A percentile compares a stretch with the other conserved stretches of the same genome.
These are phyloP conservation scores for Drosophila parvula DNA, from an alignment of 1,140 invertebrate species.

Conservation along the genomic window DNA sequence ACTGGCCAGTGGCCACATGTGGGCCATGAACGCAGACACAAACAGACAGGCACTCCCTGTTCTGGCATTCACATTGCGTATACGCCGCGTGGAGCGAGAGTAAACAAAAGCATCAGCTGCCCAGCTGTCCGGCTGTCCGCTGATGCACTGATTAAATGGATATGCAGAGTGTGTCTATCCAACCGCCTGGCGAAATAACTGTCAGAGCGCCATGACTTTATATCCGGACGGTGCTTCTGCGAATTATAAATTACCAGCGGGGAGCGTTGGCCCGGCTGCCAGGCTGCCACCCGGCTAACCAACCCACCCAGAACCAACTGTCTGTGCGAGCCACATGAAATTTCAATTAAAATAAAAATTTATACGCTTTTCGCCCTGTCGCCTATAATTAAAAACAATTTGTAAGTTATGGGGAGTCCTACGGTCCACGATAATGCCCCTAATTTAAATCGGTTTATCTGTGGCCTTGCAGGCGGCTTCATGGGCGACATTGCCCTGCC, in stretches of 20 bases:
- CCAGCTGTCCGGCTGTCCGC: conserved; percentile 21
- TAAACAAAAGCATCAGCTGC: conserved; percentile 55
- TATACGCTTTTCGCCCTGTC: conserved; percentile 52
- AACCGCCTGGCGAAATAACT: conserved; percentile 49
- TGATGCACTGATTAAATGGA: conserved; percentile 76
- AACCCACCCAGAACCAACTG: conserved; percentile 1
- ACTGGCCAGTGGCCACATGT: conserved; percentile 24
- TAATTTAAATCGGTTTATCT: conserved; percentile 50
- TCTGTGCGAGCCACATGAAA: conserved; percentile 55
- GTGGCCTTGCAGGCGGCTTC: conserved; percentile 87
- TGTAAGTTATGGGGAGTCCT: conserved; percentile 36
- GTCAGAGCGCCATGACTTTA: conserved; percentile 29
- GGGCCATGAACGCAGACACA: conserved; percentile 2
- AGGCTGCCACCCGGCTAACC: conserved; percentile 15
- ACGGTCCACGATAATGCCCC: conserved; percentile 14
- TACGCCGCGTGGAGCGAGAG: conserved; percentile 44
- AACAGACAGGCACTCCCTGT: background rate
- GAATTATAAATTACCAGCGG: conserved; percentile 72
- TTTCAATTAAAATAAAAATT: conserved; percentile 79
- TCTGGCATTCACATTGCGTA: conserved; percentile 36
- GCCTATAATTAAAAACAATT: conserved; percentile 72
- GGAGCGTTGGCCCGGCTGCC: conserved; percentile 8
- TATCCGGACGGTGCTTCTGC: conserved; percentile 20
- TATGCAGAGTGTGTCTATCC: conserved; percentile 69
- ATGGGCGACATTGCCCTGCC: conserved; percentile 92